Base-by-base conservation (phyloP, 2,797 vertebrate species). In the Typhlichthys subterraneus region DNA sequence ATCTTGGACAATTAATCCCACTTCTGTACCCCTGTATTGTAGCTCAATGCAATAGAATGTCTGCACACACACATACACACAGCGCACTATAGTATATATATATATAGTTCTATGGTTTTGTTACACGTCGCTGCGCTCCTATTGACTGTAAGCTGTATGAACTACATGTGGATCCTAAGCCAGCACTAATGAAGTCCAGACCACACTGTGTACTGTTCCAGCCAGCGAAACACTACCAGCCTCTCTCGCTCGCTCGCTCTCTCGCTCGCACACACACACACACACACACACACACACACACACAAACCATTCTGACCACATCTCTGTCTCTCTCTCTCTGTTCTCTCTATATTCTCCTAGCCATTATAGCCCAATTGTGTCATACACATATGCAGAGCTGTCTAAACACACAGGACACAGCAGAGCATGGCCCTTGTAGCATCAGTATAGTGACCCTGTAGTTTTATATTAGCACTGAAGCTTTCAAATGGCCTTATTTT, bases 1-100 rank as follows among this genome's bases (percentile, higher is more conserved):
- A 88, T 85, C 78, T 83, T 71, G 70, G 66, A 77, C 70, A 84
- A 84, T 76, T 84, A 87, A 81, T 79, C 70, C 67, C 53, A 72
- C 63, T 73, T 84, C 78, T 66, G 70, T 67, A 42, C 7, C 5
- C 53, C 64, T 75, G 61, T 64, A 65, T 10, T 69, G 57, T 57
- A 31, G 59, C 46, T 58, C 45, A 15, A 9, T 19, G 12, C 56
- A 58, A 65, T 62, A 71, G 17, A 77, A 67, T 61, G 33, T 67
- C 54, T 31, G 45, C 54, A 50, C 51, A 49, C 54, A 10, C 31
- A 59, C 46, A 3, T 29, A 29, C 12, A 56, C 46, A 61, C 17
- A 59, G 38, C 38, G 1, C 38, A 29, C 23, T 29, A 29, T 29
- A 29, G 3, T 29, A 23, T 23, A 23, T 23, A 23, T 23, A 29